phyloP scores from a whole-genome alignment of 2,113 vertebrate genomes.

The Cebidichthys violaceus region DNA sequence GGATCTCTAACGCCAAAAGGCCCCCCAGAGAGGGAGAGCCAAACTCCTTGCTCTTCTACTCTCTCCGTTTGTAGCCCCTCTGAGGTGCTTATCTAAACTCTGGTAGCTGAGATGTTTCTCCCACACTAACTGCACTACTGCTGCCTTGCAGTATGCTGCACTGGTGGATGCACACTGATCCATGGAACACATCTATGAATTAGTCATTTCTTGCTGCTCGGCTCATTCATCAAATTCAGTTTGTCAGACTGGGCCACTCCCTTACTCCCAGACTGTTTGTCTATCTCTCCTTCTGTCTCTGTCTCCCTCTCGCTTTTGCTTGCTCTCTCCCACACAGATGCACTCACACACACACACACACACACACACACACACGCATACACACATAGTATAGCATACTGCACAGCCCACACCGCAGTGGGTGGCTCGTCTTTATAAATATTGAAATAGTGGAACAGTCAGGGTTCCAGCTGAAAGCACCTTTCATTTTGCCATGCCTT shows the following conservation, averaged over 20 bases:
- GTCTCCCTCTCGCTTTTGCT: constrained; percentile 18
- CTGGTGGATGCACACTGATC: constrained; percentile 67
- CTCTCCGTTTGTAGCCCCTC: constrained; percentile 58
- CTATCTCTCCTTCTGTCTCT: constrained; percentile 40
- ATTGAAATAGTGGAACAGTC: constrained; percentile 80
- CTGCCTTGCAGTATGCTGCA: constrained; percentile 54
- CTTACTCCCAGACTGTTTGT: constrained; percentile 75
- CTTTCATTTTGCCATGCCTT: constrained; percentile 81
- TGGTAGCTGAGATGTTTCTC: constrained; percentile 63
- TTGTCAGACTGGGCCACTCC: constrained; percentile 77
- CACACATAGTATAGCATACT: constrained; percentile 31
- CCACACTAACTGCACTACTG: constrained; percentile 42
- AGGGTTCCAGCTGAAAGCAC: constrained; percentile 82
- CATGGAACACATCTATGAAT: constrained; percentile 77
- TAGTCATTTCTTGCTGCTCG: constrained; percentile 75
- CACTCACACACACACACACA: constrained; percentile 10
- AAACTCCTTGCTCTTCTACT: constrained; percentile 60
- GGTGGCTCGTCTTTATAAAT: constrained; percentile 80
- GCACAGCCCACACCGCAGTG: constrained; percentile 67
- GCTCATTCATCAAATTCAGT: constrained; percentile 76
- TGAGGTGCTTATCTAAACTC: constrained; percentile 72
- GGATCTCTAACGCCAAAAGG: constrained; percentile 73
- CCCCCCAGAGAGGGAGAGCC: constrained; percentile 73
- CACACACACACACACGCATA: neutral
- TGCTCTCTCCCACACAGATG: constrained; percentile 4